Evolutionary conservation across 2,888 invertebrate species (phyloP).

Genomic region (Amphimallon solstitiale): DNA sequence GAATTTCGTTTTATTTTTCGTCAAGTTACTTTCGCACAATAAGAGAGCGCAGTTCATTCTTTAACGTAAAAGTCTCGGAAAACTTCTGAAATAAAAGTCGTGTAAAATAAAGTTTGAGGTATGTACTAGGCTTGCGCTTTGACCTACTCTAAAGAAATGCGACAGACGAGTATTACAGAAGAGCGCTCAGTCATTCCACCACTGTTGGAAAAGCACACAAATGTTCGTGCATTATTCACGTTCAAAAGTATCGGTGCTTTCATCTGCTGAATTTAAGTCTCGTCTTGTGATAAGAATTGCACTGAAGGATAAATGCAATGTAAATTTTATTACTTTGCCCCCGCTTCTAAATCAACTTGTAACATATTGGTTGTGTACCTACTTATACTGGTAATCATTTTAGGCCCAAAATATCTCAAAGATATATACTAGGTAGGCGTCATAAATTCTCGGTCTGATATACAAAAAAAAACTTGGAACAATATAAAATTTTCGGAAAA

Average conservation of each 20-base stretch:
- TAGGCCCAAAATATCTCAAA: no score
- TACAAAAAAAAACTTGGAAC: no score
- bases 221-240: neutral
- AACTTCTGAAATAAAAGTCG: constrained; percentile 61
- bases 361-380: no score
- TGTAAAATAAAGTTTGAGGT: constrained; percentile 58
- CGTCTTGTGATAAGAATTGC: no score
- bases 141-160: constrained; percentile 48
- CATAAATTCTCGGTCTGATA: no score
- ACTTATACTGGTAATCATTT: no score
- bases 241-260: neutral
- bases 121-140: constrained; percentile 53
- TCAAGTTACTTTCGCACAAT: constrained; percentile 22
- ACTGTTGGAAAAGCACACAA: constrained; percentile 11
- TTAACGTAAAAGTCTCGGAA: constrained; percentile 48
- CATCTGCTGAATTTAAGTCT: no score
- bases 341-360: no score
- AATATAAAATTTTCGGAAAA: no score
- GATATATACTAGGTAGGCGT: no score
- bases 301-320: no score
- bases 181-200: constrained; percentile 42
- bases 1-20: constrained; percentile 31
- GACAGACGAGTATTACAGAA: constrained; percentile 36
- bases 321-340: no score
- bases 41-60: constrained; percentile 24